These are phyloP conservation scores for Myiotriccus ornatus DNA, from an alignment of 2,797 vertebrate species.

Conservation along the genomic window DNA sequence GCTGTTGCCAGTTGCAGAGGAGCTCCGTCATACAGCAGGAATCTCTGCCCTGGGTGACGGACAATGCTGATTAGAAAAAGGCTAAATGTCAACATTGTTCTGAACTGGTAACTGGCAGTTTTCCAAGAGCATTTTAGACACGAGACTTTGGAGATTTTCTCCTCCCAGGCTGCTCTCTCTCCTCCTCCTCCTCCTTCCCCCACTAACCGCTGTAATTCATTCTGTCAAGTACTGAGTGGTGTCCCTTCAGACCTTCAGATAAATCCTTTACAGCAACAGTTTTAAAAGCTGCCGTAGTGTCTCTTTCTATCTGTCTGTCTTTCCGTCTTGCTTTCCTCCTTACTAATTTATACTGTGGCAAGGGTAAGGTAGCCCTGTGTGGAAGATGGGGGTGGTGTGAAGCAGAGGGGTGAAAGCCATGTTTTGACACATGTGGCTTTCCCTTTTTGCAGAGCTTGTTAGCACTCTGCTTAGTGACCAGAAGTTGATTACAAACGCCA, in stretches of 20 bases:
- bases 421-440: conserved; percentile 51
- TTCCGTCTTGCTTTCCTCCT: conserved; percentile 7
- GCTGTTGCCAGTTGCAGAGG: conserved; percentile 11
- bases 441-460: conserved; percentile 65
- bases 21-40: conserved; percentile 53
- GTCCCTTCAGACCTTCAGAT: conserved; percentile 56
- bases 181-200: neutral
- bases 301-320: conserved; percentile 32
- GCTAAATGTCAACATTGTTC: conserved; percentile 75
- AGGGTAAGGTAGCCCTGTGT: neutral
- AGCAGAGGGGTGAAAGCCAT: neutral
- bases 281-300: conserved; percentile 59
- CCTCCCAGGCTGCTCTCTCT: conserved; percentile 25
- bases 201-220: conserved; percentile 9
- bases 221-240: conserved; percentile 54
- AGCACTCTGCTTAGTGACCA: conserved; percentile 65
- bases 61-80: conserved; percentile 57
- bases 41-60: conserved; percentile 66
- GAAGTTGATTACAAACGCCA: conserved; percentile 61
- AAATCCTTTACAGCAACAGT: conserved; percentile 41
- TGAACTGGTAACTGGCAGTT: conserved; percentile 56
- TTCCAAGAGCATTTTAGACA: conserved; percentile 61
- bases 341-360: conserved; percentile 43
- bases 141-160: conserved; percentile 55
- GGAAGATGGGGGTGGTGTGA: neutral